phyloP scores from a whole-genome alignment of 2,797 vertebrate species.

The Gymnoscopelus braueri region DNA sequence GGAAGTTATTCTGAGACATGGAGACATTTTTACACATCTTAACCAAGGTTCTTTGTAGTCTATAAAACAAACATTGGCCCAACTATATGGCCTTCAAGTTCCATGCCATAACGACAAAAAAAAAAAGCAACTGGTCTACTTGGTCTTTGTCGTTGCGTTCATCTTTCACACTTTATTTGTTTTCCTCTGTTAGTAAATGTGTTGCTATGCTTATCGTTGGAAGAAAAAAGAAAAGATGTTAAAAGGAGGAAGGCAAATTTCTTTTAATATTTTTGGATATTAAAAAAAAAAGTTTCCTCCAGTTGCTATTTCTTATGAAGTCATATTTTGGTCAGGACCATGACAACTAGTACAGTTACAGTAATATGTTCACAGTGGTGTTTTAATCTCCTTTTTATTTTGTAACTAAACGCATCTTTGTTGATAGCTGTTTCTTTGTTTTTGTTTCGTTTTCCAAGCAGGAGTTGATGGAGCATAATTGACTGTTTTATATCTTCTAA shows the following conservation, averaged over 20 bases:
- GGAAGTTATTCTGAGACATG: no score
- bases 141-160: slow-evolving; percentile 42
- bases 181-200: slow-evolving; percentile 72
- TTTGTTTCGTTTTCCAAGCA: slow-evolving; percentile 40
- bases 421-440: slow-evolving; percentile 59
- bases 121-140: slow-evolving; percentile 17
- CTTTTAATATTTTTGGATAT: slow-evolving; percentile 42
- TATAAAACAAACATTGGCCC: no score
- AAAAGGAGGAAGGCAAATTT: slow-evolving; percentile 56
- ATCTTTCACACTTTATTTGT: slow-evolving; percentile 49
- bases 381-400: slow-evolving; percentile 51
- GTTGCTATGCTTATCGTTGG: slow-evolving; percentile 75
- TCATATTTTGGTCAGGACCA: slow-evolving; percentile 61
- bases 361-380: slow-evolving; percentile 46
- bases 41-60: no score
- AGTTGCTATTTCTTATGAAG: slow-evolving; percentile 42
- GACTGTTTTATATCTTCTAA: slow-evolving; percentile 78
- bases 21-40: no score
- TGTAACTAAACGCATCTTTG: slow-evolving; percentile 59
- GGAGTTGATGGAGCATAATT: slow-evolving; percentile 66
- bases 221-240: slow-evolving; percentile 63
- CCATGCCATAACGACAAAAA: background rate
- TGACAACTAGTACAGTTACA: slow-evolving; percentile 39
- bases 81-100: no score
- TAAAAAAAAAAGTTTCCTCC: slow-evolving; percentile 30